phyloP scores from a whole-genome alignment of 2,888 invertebrate genomes.

The Stenolophus ochropezus region DNA sequence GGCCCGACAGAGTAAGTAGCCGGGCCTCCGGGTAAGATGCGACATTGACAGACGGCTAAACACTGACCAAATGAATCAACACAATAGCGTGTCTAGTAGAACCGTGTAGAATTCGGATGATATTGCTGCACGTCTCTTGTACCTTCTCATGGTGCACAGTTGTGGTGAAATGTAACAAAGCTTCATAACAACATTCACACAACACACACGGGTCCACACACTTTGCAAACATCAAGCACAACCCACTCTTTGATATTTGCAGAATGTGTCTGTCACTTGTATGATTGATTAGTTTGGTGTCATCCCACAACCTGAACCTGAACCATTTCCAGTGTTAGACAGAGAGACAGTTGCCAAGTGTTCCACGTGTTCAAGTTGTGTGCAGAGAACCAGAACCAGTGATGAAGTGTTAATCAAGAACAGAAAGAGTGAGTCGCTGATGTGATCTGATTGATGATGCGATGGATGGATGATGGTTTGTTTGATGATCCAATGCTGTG shows the following conservation, averaged over 20 bases:
- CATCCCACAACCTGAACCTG: slow-evolving; percentile 23
- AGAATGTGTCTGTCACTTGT: background rate
- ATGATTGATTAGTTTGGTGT: slow-evolving; percentile 25
- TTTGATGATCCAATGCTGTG: slow-evolving; percentile 26
- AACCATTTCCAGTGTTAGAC: too few relatives aligned
- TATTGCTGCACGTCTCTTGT: slow-evolving; percentile 38
- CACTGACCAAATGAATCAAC: slow-evolving; percentile 42
- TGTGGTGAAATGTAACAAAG: slow-evolving; percentile 41
- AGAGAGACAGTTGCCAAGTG: too few relatives aligned
- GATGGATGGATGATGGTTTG: background rate
- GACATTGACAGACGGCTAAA: slow-evolving; percentile 50
- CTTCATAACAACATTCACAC: slow-evolving; percentile 33
- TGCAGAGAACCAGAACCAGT: slow-evolving; percentile 30
- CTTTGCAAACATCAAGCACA: background rate
- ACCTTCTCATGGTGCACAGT: slow-evolving; percentile 43
- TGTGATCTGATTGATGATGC: slow-evolving; percentile 36
- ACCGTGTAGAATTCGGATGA: slow-evolving; percentile 37
- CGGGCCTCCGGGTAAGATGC: slow-evolving; percentile 23
- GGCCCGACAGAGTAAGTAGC: background rate
- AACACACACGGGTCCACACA: background rate
- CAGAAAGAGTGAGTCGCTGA: slow-evolving; percentile 11
- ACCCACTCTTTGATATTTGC: background rate
- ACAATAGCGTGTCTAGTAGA: slow-evolving; percentile 48
- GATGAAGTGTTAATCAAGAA: slow-evolving; percentile 23
- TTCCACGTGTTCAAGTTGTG: slow-evolving; percentile 26